Evolutionary conservation across 2,113 vertebrate species (phyloP).

Genomic region (Hippocampus comes): DNA sequence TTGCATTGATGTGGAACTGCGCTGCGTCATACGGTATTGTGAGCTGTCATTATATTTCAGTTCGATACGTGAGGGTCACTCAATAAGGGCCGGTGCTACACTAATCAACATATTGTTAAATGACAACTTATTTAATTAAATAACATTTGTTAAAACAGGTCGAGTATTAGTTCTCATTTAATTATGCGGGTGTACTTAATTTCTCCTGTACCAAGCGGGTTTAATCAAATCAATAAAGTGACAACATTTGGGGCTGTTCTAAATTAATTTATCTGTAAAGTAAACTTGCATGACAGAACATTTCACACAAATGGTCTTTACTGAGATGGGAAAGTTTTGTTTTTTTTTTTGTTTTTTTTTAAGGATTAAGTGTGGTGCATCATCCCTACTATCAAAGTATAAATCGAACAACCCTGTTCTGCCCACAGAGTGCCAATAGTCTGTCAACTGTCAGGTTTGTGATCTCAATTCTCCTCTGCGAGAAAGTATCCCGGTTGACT

Average conservation of each 20-base stretch:
- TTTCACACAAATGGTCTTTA: background rate
- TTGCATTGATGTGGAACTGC: background rate
- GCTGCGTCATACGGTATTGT: background rate
- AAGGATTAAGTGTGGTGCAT: background rate
- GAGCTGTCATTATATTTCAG: background rate
- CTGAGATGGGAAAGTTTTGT: background rate
- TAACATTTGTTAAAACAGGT: background rate
- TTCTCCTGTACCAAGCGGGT: background rate
- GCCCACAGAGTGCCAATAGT: background rate
- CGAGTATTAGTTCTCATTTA: background rate
- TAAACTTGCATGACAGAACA: background rate
- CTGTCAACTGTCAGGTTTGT: background rate
- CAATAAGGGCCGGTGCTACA: background rate
- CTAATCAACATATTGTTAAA: background rate
- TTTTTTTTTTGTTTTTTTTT: background rate
- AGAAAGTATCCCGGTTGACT: background rate
- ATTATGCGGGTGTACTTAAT: background rate
- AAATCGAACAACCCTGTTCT: background rate
- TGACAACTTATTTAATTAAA: background rate
- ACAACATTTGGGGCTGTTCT: background rate
- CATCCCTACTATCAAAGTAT: background rate
- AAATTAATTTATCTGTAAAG: background rate
- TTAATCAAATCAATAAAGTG: background rate
- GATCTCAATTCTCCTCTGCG: background rate
- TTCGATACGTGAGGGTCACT: background rate